Conservation (phyloP, 2,888 invertebrate genomes). For the Drosophila mimetica region DNA sequence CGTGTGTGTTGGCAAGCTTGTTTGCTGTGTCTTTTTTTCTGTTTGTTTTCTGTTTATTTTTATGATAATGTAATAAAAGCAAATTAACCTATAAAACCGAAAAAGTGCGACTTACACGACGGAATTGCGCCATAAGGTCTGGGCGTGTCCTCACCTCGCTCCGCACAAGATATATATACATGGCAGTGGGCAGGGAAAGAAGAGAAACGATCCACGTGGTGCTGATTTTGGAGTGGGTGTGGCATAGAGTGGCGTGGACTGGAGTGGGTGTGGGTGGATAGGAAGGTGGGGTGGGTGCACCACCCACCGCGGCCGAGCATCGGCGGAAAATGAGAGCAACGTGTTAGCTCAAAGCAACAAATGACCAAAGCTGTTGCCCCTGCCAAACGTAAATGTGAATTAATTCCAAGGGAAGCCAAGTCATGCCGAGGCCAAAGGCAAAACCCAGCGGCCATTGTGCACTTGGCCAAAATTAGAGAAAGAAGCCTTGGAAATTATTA, state of each 20-base stretch:
- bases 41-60: conserved; percentile 55
- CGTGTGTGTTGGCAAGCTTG: conserved; percentile 47
- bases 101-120: conserved; percentile 76
- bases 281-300: conserved; percentile 21
- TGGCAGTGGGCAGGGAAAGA: conserved; percentile 13
- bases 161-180: conserved; percentile 48
- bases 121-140: conserved; percentile 78
- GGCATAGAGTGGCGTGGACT: background rate
- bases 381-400: conserved; percentile 46
- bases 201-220: conserved; percentile 43
- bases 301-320: conserved; percentile 27
- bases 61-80: conserved; percentile 82
- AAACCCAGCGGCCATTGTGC: conserved; percentile 33
- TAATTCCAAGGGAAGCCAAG: conserved; percentile 62
- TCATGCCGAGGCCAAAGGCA: conserved; percentile 41
- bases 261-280: conserved; percentile 4
- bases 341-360: conserved; percentile 62
- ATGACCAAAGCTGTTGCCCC: conserved; percentile 65
- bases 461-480: conserved; percentile 2
- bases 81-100: conserved; percentile 82
- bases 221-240: background rate
- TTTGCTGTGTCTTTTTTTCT: conserved; percentile 40
- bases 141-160: conserved; percentile 70
- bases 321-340: conserved; percentile 44
- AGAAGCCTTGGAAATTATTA: background rate